Conservation (phyloP, 2,888 invertebrate species). For the Morinoia aosen region DNA sequence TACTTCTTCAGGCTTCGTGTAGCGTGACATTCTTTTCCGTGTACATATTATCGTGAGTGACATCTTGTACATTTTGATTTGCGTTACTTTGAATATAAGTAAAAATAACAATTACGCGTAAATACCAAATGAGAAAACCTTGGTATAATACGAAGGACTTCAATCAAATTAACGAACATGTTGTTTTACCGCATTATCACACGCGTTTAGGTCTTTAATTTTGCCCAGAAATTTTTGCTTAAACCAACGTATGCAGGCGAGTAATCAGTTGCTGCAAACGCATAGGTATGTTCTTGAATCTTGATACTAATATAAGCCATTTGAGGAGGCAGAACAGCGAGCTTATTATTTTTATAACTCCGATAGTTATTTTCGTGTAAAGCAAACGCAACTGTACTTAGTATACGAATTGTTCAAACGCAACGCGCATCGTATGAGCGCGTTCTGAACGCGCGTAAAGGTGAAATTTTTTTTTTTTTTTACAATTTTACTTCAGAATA, state of each 20-base stretch:
- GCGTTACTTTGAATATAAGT: background rate
- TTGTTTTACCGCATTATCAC: no score
- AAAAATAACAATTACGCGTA: no score
- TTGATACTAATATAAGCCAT: no score
- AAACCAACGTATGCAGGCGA: no score
- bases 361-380: background rate
- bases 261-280: no score
- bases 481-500: background rate
- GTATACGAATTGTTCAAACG: background rate
- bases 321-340: no score
- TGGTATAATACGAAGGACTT: background rate
- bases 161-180: no score
- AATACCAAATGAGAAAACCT: background rate
- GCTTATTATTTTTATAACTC: no score
- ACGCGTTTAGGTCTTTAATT: no score
- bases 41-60: background rate
- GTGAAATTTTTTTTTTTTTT: background rate
- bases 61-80: background rate
- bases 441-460: background rate
- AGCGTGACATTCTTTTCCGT: background rate
- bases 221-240: no score
- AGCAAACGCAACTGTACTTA: background rate
- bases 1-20: background rate
- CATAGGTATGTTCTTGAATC: no score
- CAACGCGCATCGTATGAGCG: background rate